phyloP scores from a whole-genome alignment of 1,140 invertebrate genomes.

The Anoplophora glabripennis region DNA sequence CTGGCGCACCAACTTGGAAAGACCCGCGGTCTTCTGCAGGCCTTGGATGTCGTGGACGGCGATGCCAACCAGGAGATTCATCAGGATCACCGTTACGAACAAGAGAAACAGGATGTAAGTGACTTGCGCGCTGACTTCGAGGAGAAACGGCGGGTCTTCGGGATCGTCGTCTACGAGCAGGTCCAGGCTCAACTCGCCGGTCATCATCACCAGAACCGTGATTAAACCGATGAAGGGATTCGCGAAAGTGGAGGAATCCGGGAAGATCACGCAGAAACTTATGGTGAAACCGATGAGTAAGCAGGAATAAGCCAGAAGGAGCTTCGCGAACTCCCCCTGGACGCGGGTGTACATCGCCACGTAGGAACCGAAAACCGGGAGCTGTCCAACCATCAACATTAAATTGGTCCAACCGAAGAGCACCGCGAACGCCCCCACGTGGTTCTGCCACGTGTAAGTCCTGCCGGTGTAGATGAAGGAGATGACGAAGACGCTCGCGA shows the following conservation, averaged over 20 bases:
- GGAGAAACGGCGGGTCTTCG: conserved; percentile 58
- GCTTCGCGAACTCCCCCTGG: conserved; percentile 79
- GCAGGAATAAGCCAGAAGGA: conserved; percentile 79
- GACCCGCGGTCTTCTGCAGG: conserved; percentile 70
- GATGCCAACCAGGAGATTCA: conserved; percentile 78
- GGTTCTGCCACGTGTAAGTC: conserved; percentile 80
- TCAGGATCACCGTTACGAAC: conserved; percentile 76
- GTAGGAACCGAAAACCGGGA: conserved; percentile 81
- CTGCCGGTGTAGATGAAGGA: conserved; percentile 73
- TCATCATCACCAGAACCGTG: conserved; percentile 87
- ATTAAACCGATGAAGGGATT: conserved; percentile 76
- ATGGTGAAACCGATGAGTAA: conserved; percentile 81
- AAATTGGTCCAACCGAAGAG: conserved; percentile 82
- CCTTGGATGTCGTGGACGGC: conserved; percentile 79
- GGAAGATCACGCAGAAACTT: conserved; percentile 83
- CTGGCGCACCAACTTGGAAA: conserved; percentile 73
- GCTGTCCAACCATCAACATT: conserved; percentile 82
- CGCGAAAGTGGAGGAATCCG: conserved; percentile 72
- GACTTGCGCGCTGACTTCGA: conserved; percentile 69
- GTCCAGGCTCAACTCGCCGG: conserved; percentile 75
- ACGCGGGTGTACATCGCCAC: conserved; percentile 85
- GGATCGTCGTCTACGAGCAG: conserved; percentile 63
- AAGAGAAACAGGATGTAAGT: conserved; percentile 71
- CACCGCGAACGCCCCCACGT: conserved; percentile 77
- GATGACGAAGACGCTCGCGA: conserved; percentile 75